Evolutionary conservation across 1,140 invertebrate genomes (phyloP).

Genomic region (Gonioctena quinquepunctata): DNA sequence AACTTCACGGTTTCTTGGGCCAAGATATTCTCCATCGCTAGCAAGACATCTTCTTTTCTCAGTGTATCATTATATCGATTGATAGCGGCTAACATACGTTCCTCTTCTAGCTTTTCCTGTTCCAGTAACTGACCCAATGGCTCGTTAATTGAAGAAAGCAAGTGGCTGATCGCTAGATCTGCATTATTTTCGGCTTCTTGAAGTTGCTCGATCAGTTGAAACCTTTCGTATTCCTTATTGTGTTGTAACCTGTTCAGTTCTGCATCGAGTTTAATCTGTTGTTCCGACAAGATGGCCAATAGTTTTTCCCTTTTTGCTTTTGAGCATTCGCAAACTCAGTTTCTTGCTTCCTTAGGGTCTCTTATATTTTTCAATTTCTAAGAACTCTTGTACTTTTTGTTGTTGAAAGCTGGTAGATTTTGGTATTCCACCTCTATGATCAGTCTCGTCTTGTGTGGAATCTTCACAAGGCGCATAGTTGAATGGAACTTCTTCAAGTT

Average conservation of each 20-base stretch:
- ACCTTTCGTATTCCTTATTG: constrained; percentile 65
- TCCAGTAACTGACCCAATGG: constrained; percentile 65
- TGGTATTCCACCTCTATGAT: not conserved
- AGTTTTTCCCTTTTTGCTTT: constrained; percentile 64
- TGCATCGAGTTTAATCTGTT: constrained; percentile 66
- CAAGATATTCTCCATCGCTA: constrained; percentile 69
- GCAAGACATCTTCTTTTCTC: constrained; percentile 60
- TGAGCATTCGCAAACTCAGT: constrained; percentile 58
- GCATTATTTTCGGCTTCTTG: constrained; percentile 65
- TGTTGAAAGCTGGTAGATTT: constrained; percentile 50
- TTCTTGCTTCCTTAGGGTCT: constrained; percentile 61
- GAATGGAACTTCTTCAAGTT: constrained; percentile 46
- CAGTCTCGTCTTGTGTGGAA: not conserved
- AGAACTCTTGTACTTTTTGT: constrained; percentile 58
- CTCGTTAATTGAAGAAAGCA: constrained; percentile 63
- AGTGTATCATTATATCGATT: constrained; percentile 44
- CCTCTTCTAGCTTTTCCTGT: constrained; percentile 67
- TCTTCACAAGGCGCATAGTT: not conserved
- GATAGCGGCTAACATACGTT: constrained; percentile 50
- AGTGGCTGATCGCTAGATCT: constrained; percentile 67
- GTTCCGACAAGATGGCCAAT: constrained; percentile 63
- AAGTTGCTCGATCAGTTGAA: constrained; percentile 62
- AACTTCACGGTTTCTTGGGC: constrained; percentile 61
- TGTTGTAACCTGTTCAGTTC: constrained; percentile 70
- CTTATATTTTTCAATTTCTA: constrained; percentile 62